These are phyloP conservation scores for Parascotia fuliginaria DNA, from an alignment of 2,888 invertebrate genomes.

Conservation along the genomic window DNA sequence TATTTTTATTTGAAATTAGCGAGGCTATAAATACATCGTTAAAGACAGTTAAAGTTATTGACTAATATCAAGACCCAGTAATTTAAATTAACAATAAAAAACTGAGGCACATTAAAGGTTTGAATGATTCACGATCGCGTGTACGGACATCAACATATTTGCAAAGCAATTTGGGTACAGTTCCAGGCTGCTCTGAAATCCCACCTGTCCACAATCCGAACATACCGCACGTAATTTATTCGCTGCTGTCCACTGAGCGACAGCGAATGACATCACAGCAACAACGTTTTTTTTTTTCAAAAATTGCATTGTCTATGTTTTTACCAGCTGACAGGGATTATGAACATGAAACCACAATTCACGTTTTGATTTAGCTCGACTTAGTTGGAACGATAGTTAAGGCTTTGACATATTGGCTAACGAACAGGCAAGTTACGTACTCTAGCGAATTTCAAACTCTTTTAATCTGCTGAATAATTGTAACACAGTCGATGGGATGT, in stretches of 20 bases:
- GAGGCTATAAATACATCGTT: not conserved
- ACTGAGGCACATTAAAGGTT: conserved; percentile 18
- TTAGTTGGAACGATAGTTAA: too few relatives aligned
- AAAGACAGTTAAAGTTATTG: conserved; percentile 15
- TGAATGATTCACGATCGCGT: conserved; percentile 33
- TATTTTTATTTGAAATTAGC: not conserved
- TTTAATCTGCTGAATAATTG: too few relatives aligned
- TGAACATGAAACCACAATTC: conserved; percentile 13
- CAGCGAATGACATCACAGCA: conserved; percentile 55
- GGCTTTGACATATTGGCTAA: not conserved
- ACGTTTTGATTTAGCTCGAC: conserved; percentile 11
- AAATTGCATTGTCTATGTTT: conserved; percentile 40
- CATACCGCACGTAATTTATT: conserved; percentile 65
- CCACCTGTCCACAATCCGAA: conserved; percentile 74
- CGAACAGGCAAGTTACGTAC: not conserved
- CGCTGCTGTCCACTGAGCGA: conserved; percentile 46
- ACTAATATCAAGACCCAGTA: conserved; percentile 19
- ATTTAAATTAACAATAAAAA: conserved; percentile 38
- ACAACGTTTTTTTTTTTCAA: conserved; percentile 48
- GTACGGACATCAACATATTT: conserved; percentile 34
- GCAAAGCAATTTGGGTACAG: conserved; percentile 53
- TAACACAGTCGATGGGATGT: too few relatives aligned
- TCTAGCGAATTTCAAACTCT: too few relatives aligned
- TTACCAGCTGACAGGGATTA: conserved; percentile 21
- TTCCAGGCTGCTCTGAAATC: conserved; percentile 49